Base-by-base conservation (phyloP, 2,113 vertebrate genomes). In the Dendrocopos noguchii region DNA sequence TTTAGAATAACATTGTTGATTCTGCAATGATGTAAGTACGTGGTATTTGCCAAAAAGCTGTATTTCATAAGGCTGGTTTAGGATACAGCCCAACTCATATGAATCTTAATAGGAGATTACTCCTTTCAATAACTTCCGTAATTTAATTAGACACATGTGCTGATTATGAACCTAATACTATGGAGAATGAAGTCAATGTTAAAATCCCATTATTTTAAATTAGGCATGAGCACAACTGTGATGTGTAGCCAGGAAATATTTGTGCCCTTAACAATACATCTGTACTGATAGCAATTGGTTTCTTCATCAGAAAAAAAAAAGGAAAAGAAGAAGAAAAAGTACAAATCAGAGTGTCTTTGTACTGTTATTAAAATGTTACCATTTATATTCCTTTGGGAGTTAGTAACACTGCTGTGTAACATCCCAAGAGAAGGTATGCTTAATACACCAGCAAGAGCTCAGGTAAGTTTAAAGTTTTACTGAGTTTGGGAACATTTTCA, bases 11-110 rank as follows among this genome's bases (percentile, higher is more conserved):
- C 74, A 84, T 74, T 85, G 87, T 93, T 88, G 77, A 95, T 94
- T 97, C 86, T 94, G 53, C 76, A 90, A 44, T 96, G 87, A 95
- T 89, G 91, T 95, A 91, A 95, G 91, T 86, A 95, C 56, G 74
- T 39, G 60, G 17, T 94, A 94, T 96, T 96, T 97, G 96, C 91
- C 96, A 86, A 87, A 92, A 92, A 91, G 57, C 87, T 96, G 87
- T 95, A 39, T 92, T 92, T 96, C 83, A 78, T 68, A 86, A 87
- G 29, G 16, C 88, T 80, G 91, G 64, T 89, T 95, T 96, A 96
- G 87, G 90, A 84, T 94, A 88, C 44, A 95, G 64, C 77, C 84
- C 83, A 95, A 39, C 80, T 91, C 93, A 68, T 74, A 92, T 91
- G 68, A 90, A 80, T 73, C 90, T 75, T 72, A 95, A 75, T 89